These are phyloP conservation scores for Macrochelys suwanniensis DNA, from an alignment of 2,797 vertebrate genomes.

Conservation along the genomic window DNA sequence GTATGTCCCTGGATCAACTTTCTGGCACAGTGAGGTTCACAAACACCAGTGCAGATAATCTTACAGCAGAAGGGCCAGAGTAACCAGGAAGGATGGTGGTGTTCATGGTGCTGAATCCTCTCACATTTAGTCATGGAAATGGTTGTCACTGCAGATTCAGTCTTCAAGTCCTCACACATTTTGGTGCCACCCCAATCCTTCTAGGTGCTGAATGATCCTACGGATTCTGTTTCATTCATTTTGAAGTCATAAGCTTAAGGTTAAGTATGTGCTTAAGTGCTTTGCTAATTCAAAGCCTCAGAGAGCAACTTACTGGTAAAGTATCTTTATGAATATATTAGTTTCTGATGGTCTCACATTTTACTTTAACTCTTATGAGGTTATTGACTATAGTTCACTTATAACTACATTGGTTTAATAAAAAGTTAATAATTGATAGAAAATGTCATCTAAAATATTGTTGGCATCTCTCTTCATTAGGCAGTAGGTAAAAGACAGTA, in stretches of 20 bases:
- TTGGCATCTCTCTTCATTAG: not conserved
- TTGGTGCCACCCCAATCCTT: not conserved
- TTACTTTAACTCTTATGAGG: not conserved
- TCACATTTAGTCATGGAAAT: not conserved
- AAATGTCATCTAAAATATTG: not conserved
- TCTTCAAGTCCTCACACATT: not conserved
- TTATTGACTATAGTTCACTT: not conserved
- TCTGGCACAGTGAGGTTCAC: not conserved
- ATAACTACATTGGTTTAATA: not conserved
- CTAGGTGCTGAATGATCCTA: not conserved
- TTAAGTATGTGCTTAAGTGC: not conserved
- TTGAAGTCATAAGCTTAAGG: not conserved
- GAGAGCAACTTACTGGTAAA: not conserved
- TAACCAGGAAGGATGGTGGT: not conserved
- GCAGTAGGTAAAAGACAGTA: not conserved
- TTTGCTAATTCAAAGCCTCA: not conserved
- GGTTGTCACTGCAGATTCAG: not conserved
- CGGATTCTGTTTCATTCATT: not conserved
- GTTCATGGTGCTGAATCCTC: constrained; percentile 59
- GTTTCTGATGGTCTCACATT: not conserved
- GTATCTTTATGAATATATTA: not conserved
- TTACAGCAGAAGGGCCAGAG: not conserved
- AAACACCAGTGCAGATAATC: not conserved
- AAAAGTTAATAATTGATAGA: not conserved
- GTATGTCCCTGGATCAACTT: not conserved